Base-by-base conservation (phyloP, 1,140 invertebrate species). In the Copidosoma floridanum region DNA sequence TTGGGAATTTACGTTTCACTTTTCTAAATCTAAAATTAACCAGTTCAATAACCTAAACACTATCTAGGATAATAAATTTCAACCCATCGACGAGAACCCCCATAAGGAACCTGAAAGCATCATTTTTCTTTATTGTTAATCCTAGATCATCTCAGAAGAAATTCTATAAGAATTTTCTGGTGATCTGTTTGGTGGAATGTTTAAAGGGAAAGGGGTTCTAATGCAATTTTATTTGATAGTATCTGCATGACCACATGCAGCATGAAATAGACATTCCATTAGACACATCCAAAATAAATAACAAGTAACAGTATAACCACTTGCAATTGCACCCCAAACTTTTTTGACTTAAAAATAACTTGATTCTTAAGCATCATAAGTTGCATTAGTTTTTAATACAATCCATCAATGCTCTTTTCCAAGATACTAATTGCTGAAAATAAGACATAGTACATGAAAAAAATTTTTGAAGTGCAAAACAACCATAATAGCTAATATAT, bases 71-170 rank as follows among this genome's bases (percentile, higher is more conserved):
- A 48, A n/a, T 51, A 21, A 50, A 41, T 43, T 21, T 16, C 54
- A 58, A 58, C 44, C 57, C 57, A 60, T 37, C 47, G 51, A 54
- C 54, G 56, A 40, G 16, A 20, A 58, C 27, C 56, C 50, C 41
- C 41, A 26, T 51, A 51, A 51, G 18, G 37, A 58, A 59, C 57
- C 57, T 59, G 57, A 59, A 59, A 59, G 57, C 57, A 59, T 59
- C 57, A 59, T 44, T 59, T 59, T 52, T 38, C 50, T 40, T 50
- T 32, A 32, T 48, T 18, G n/a, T 26, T 29, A 24, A 4, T 54
- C 26, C 29, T 46, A n/a, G 47, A n/a, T 40, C 11, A 7, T 3
- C 20, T 51, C 37, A 20, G 5, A 44, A 29, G 21, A 32, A 50
- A 32, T 27, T 48, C 16, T 12, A 48, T 37, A 8, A 37, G n/a